A percentile compares a stretch with the other conserved stretches of the same genome.
Evolutionary conservation across 2,797 vertebrate genomes (phyloP).

Genomic region (Coccyzus lansbergi): DNA sequence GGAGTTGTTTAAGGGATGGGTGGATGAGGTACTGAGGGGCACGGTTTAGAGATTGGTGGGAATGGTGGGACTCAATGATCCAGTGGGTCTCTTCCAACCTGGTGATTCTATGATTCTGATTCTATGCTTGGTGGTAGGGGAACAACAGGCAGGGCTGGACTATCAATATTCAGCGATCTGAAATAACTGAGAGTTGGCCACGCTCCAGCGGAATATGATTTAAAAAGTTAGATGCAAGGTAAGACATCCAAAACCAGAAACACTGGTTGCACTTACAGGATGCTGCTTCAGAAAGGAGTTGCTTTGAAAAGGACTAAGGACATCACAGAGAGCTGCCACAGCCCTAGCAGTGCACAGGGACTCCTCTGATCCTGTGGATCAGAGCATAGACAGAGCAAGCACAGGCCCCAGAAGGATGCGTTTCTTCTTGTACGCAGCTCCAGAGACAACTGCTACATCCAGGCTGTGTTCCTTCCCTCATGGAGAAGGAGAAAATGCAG

Average conservation of each 20-base stretch:
- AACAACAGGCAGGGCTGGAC: not conserved
- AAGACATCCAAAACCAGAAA: constrained; percentile 12
- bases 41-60: too few species aligned
- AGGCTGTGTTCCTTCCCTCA: not conserved
- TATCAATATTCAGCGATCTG: not conserved
- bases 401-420: not conserved
- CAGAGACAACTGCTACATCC: fast-evolving
- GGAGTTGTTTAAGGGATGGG: too few species aligned
- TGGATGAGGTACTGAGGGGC: too few species aligned
- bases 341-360: not conserved
- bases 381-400: too few species aligned
- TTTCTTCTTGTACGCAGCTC: not conserved
- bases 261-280: not conserved
- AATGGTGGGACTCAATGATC: too few species aligned
- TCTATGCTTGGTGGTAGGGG: not conserved
- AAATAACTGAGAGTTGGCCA: not conserved
- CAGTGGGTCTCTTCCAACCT: too few species aligned
- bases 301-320: not conserved
- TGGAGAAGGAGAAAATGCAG: not conserved
- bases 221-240: not conserved
- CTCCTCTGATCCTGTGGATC: not conserved
- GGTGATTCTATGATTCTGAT: too few species aligned
- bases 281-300: not conserved
- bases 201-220: not conserved
- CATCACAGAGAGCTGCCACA: fast-evolving